phyloP scores from a whole-genome alignment of 2,113 vertebrate species.

The Australoheros scitulus region DNA sequence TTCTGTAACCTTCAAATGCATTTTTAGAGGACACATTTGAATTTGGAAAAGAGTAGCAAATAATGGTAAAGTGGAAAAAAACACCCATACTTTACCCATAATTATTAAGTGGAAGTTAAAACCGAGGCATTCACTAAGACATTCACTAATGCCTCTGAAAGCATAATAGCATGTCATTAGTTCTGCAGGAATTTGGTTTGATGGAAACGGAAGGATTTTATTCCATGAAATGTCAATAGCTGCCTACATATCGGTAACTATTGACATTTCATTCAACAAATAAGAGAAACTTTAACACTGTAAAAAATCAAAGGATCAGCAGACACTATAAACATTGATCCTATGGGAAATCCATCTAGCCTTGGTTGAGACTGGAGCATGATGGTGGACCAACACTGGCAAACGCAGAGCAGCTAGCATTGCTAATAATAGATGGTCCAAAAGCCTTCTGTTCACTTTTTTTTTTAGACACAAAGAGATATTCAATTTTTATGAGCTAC shows the following conservation, averaged over 20 bases:
- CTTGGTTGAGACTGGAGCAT: not conserved
- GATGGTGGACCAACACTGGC: not conserved
- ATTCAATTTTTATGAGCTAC: not conserved
- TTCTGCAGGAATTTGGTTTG: slow-evolving; percentile 4
- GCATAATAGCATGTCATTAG: not conserved
- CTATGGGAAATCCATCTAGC: slow-evolving; percentile 1
- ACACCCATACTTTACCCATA: not conserved
- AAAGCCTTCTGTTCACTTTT: not conserved
- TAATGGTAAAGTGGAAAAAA: not conserved
- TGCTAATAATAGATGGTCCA: not conserved
- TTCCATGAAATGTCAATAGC: not conserved
- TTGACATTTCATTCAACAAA: not conserved
- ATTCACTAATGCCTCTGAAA: not conserved
- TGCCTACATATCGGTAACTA: not conserved
- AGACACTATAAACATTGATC: not conserved
- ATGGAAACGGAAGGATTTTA: not conserved
- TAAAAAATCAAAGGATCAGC: not conserved
- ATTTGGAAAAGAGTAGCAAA: not conserved
- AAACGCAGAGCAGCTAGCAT: not conserved
- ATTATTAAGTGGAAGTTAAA: slow-evolving; percentile 3
- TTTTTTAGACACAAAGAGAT: not conserved
- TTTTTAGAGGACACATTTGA: not conserved
- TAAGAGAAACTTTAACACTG: not conserved
- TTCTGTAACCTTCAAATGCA: not conserved
- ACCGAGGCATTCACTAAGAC: not conserved